Percentiles rank a stretch among this genome's conserved stretches.
These are phyloP conservation scores for Drosophila trapezifrons DNA, from an alignment of 1,140 invertebrate genomes.

Conservation along the genomic window DNA sequence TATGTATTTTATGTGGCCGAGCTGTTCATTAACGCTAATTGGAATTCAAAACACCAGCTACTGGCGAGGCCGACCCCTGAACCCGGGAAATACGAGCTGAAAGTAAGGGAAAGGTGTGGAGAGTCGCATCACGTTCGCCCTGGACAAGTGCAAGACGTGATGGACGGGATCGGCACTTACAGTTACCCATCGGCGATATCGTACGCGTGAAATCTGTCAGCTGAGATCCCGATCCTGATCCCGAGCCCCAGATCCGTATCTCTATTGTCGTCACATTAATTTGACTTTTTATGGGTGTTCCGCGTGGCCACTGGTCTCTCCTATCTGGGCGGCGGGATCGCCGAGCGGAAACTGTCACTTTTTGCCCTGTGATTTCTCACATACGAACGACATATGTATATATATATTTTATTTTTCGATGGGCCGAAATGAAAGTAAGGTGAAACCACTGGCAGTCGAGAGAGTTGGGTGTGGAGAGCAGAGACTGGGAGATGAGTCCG, in stretches of 20 bases:
- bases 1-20: conserved; percentile 66
- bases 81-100: not conserved
- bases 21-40: conserved; percentile 73
- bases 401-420: conserved; percentile 17
- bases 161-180: conserved; percentile 28
- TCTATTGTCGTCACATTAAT: conserved; percentile 75
- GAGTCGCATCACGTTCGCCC: conserved; percentile 34
- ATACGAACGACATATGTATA: not conserved
- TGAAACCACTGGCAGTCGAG: conserved; percentile 42
- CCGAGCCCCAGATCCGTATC: conserved; percentile 15
- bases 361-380: conserved; percentile 4
- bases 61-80: conserved; percentile 5
- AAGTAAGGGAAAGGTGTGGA: too few relatives aligned
- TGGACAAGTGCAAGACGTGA: conserved; percentile 43
- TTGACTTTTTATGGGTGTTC: conserved; percentile 80
- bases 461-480: not conserved
- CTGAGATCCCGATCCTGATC: not conserved
- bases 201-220: conserved; percentile 73
- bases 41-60: conserved; percentile 62
- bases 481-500: conserved; percentile 2
- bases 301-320: conserved; percentile 8
- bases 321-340: not conserved
- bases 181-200: conserved; percentile 42
- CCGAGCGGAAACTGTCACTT: conserved; percentile 68
- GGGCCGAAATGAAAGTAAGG: conserved; percentile 56